These are phyloP conservation scores for Xiphophorus birchmanni DNA, from an alignment of 2,797 vertebrate species.

Conservation along the genomic window DNA sequence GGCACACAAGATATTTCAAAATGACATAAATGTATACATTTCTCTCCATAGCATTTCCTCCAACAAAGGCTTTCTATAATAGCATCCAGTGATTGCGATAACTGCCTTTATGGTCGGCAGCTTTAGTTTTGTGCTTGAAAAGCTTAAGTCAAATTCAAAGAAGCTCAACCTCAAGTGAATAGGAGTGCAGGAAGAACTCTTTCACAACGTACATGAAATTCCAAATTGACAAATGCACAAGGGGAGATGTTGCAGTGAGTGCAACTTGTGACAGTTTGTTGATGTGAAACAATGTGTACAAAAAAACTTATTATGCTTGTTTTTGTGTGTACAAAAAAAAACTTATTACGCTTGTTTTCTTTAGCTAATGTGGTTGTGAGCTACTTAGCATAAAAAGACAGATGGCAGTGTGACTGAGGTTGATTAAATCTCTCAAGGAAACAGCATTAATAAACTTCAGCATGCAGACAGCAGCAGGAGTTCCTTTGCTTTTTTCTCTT, in stretches of 20 bases:
- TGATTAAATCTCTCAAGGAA: conserved; percentile 35
- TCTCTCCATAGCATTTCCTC: neutral
- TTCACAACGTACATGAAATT: conserved; percentile 32
- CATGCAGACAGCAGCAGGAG: conserved; percentile 16
- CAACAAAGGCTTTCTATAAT: neutral
- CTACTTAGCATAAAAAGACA: conserved; percentile 47
- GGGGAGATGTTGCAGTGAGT: conserved; percentile 6
- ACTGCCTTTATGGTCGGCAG: conserved; percentile 46
- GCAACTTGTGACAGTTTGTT: conserved; percentile 12
- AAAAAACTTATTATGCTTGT: conserved; percentile 39
- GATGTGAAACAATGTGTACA: conserved; percentile 2
- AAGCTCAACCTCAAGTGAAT: conserved; percentile 35
- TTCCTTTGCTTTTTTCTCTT: conserved; percentile 1
- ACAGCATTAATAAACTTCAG: conserved; percentile 40
- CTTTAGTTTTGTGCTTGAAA: conserved; percentile 24
- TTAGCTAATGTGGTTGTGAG: conserved; percentile 36
- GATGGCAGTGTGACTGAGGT: conserved; percentile 23
- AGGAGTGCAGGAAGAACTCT: conserved; percentile 21
- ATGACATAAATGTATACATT: neutral
- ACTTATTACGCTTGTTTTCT: conserved; percentile 17
- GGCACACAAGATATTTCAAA: conserved; percentile 3
- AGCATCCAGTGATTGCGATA: conserved; percentile 25
- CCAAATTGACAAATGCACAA: conserved; percentile 39
- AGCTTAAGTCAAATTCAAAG: conserved; percentile 26
- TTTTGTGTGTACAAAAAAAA: conserved; percentile 25